Evolutionary conservation across 2,797 vertebrate species (phyloP), one percentile per base, ranked within the genome.

Genomic region (Tympanoctomys barrerae): DNA sequence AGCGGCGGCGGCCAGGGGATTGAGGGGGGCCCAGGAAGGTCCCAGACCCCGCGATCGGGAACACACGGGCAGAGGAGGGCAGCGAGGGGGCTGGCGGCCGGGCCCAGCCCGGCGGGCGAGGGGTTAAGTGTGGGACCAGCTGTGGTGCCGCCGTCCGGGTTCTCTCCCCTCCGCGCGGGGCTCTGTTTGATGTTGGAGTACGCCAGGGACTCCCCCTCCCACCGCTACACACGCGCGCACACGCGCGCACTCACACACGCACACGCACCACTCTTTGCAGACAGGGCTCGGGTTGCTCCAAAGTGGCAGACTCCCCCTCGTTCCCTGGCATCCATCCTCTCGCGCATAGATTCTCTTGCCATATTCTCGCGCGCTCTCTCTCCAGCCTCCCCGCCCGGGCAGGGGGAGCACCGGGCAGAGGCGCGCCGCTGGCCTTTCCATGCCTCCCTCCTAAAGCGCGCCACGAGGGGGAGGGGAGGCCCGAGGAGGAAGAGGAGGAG

Each of bases 121-220:
- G 98, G 98, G 98, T 98, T 99, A 99, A 99, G 97, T 96, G 98
- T 93, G 97, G 98, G 98, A 99, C 99, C 99, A 98, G 99, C 99
- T 99, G 99, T 98, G 98, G 98, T 98, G 98, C 99, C 98, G 98
- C 98, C 98, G 99, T 98, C 98, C 98, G 98, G 98, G 98, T 98
- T 98, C 98, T 98, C 98, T 98, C 98, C 98, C 98, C 99, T 98
- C 98, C 98, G 98, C 98, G 98, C 99, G 98, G 98, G 98, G 98
- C 98, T 98, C 98, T 97, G 99, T 98, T 98, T 99, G 98, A 99
- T 98, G 99, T 98, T 98, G 98, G 98, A 99, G 99, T 99, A 98
- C 99, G 99, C 99, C 98, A 97, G 98, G 99, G 99, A 98, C 98
- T 98, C 98, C 98, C 98, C 98, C 98, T 97, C 98, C 98, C 98